A percentile compares a stretch with the other conserved stretches of the same genome.
Conservation (phyloP, 2,797 vertebrate genomes). For the Enteromius thamalakanensis region DNA sequence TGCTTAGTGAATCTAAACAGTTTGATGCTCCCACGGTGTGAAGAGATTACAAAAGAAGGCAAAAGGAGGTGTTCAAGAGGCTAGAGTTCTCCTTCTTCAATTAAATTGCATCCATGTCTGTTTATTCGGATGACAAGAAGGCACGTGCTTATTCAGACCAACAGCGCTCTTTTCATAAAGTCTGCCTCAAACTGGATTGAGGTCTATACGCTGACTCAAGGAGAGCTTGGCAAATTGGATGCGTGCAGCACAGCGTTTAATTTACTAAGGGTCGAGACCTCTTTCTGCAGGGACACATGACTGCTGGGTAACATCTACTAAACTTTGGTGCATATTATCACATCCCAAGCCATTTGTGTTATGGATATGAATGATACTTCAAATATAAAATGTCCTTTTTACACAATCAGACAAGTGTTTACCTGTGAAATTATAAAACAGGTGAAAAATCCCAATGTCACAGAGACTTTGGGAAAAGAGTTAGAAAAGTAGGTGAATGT, state of each 20-base stretch:
- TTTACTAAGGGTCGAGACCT: slow-evolving; percentile 22
- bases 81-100: slow-evolving; percentile 16
- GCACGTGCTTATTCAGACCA: slow-evolving; percentile 10
- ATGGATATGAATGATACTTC: neutral
- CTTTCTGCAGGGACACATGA: neutral
- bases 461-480: neutral
- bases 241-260: neutral
- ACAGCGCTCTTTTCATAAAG: slow-evolving; percentile 25
- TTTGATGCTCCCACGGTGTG: slow-evolving; percentile 35
- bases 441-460: neutral
- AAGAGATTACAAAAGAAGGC: slow-evolving; percentile 43
- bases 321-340: neutral
- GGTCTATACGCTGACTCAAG: neutral
- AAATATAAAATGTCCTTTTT: neutral
- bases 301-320: slow-evolving; percentile 28
- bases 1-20: slow-evolving; percentile 51
- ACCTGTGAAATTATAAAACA: neutral
- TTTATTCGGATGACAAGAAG: slow-evolving; percentile 31
- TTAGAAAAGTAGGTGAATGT: neutral
- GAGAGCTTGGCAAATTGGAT: slow-evolving; percentile 39
- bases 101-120: slow-evolving; percentile 38
- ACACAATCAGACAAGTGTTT: neutral
- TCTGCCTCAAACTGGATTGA: slow-evolving; percentile 46
- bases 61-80: slow-evolving; percentile 9
- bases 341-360: neutral